Evolutionary conservation across 2,113 vertebrate species (phyloP), one percentile per base, ranked within the genome.

Genomic region (Cynocephalus volans): DNA sequence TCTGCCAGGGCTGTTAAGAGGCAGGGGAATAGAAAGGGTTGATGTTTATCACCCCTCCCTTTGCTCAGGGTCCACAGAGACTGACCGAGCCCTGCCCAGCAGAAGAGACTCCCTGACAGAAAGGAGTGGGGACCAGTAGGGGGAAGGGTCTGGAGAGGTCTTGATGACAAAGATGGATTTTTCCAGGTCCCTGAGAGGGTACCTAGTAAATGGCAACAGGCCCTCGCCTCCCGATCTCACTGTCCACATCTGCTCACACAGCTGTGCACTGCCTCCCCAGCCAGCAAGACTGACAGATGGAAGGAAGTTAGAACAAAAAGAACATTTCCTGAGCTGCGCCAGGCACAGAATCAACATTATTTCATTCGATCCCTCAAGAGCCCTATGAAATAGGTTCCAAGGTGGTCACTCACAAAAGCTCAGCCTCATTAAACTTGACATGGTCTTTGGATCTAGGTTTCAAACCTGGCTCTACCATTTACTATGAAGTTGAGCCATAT

Each of bases 241-340:
- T 52, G 70, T 69, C 75, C 58, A 93, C 64, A 80, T 89, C 96
- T 93, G 69, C 72, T 92, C 36, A 58, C 69, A 85, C 79, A 98
- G 95, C 86, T 96, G 82, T 70, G 15, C 28, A 64, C 54, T 13
- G 58, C n/a, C 62, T 93, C 83, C 79, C 62, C 10, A 65, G 93
- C 24, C 8, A 88, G 19, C 15, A 7, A 73, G 54, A 65, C 36
- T 50, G 60, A 84, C 45, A 84, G 85, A 85, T 33, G 12, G 41
- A 81, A 96, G 18, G 23, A 8, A 92, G 58, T 73, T 79, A 69
- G 86, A 88, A 64, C 58, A 52, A 17, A 94, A 72, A 81, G 31
- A 85, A 41, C n/a, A 33, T 79, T 91, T 86, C 8, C n/a, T 36
- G 67, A 95, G 95, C 26, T 12, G 65, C 23, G 5, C 64, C 84